Percentiles rank a stretch among this genome's conserved stretches.
These are phyloP conservation scores for Turritopsis rubra DNA, from an alignment of 30 jellyfish, hydroid and myxozoan species.

Conservation along the genomic window DNA sequence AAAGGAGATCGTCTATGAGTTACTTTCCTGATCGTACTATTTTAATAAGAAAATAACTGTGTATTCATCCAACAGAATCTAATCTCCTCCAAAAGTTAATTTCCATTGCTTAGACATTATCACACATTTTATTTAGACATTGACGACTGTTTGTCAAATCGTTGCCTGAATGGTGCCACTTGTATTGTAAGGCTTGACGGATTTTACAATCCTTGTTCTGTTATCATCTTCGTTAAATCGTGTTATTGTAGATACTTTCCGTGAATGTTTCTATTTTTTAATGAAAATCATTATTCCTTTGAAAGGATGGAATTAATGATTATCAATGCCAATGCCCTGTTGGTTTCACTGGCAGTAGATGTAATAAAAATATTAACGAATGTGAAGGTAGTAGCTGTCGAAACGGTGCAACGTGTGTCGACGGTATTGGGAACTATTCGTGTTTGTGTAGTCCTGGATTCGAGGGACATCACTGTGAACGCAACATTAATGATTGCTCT, in stretches of 20 bases:
- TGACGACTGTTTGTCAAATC: slow-evolving; percentile 66
- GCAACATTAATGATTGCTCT: slow-evolving; percentile 79
- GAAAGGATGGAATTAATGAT: neutral
- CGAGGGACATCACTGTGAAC: slow-evolving; percentile 12
- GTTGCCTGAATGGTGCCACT: slow-evolving; percentile 65
- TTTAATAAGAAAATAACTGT: no score
- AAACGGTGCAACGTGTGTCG: slow-evolving; percentile 80
- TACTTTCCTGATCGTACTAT: no score
- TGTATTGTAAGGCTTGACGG: slow-evolving; percentile 42
- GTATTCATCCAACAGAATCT: no score
- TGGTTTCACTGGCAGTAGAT: slow-evolving; percentile 20
- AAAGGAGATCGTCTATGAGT: no score
- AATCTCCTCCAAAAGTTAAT: neutral
- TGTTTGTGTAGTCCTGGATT: slow-evolving; percentile 27
- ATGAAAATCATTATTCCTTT: neutral
- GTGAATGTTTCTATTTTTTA: neutral
- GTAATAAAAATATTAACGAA: slow-evolving; percentile 60
- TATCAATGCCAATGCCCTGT: slow-evolving; percentile 17
- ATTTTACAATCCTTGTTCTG: neutral
- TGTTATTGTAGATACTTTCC: neutral
- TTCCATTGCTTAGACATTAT: neutral
- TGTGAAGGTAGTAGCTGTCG: slow-evolving; percentile 64
- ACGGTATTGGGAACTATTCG: slow-evolving; percentile 19
- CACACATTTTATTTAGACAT: slow-evolving; percentile 39
- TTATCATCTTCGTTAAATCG: neutral